phyloP scores from a whole-genome alignment of 2,113 vertebrate species.

The Dasyurus viverrinus region DNA sequence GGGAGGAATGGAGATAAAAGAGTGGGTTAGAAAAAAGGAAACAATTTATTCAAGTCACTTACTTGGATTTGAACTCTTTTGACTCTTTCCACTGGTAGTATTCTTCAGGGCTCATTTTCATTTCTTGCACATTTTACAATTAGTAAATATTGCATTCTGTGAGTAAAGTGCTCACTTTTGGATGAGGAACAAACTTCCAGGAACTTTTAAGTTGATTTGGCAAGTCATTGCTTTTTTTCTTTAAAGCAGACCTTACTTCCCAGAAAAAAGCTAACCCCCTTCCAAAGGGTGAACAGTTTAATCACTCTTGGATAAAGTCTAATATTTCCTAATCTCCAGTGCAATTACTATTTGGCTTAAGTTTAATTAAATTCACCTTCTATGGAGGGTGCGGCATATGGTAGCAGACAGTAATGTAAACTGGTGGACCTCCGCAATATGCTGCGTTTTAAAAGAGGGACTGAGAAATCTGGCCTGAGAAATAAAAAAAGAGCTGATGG shows the following conservation, averaged over 20 bases:
- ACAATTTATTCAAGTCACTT: neutral
- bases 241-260: slow-evolving; percentile 38
- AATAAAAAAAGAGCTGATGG: slow-evolving; percentile 24
- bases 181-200: slow-evolving; percentile 31
- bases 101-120: slow-evolving; percentile 25
- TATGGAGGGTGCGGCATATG: slow-evolving; percentile 40
- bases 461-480: slow-evolving; percentile 37
- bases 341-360: slow-evolving; percentile 79
- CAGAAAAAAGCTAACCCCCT: slow-evolving; percentile 67
- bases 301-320: slow-evolving; percentile 76
- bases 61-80: neutral
- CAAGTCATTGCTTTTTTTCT: slow-evolving; percentile 56
- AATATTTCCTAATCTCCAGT: slow-evolving; percentile 73
- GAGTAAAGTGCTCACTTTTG: slow-evolving; percentile 34
- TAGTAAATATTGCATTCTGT: neutral
- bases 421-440: slow-evolving; percentile 19
- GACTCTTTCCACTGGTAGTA: neutral
- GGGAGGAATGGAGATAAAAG: neutral
- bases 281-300: slow-evolving; percentile 69
- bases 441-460: slow-evolving; percentile 44
- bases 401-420: slow-evolving; percentile 62
- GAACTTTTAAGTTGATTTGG: slow-evolving; percentile 35
- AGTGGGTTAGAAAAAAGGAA: neutral
- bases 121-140: slow-evolving; percentile 16
- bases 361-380: slow-evolving; percentile 79